Conservation (phyloP, 1,140 invertebrate species). For the Rhizoglyphus robini region DNA sequence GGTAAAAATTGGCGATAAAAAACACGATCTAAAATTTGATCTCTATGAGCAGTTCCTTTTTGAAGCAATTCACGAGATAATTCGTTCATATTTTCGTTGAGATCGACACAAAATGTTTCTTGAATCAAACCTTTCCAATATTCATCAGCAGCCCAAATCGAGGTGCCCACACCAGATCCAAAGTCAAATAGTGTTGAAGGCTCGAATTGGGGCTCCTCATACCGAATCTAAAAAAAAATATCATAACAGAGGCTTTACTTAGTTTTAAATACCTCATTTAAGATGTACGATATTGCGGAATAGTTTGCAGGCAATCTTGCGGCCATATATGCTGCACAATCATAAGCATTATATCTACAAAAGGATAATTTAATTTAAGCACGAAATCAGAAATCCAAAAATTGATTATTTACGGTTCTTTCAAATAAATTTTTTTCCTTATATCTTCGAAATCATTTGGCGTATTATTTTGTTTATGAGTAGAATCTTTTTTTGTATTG, state of each 20-base stretch:
- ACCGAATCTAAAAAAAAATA: constrained; percentile 22
- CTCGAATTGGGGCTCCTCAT: constrained; percentile 47
- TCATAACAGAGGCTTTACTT: not conserved
- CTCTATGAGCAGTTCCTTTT: constrained; percentile 39
- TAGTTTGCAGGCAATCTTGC: constrained; percentile 55
- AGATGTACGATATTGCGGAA: constrained; percentile 50
- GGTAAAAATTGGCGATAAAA: constrained; percentile 69
- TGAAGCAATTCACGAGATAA: constrained; percentile 53
- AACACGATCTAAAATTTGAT: constrained; percentile 40
- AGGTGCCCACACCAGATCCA: constrained; percentile 72
- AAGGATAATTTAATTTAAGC: too few relatives aligned
- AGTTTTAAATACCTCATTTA: constrained; percentile 50
- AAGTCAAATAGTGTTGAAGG: constrained; percentile 71
- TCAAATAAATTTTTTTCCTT: not conserved
- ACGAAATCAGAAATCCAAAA: too few relatives aligned
- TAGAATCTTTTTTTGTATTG: too few relatives aligned
- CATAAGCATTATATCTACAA: constrained; percentile 44
- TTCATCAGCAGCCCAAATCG: constrained; percentile 57
- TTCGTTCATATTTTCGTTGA: constrained; percentile 61
- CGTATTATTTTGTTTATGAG: too few relatives aligned
- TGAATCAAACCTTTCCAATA: constrained; percentile 53
- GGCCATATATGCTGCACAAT: constrained; percentile 51
- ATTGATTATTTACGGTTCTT: not conserved
- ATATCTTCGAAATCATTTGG: too few relatives aligned
- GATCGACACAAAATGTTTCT: constrained; percentile 70